Base-by-base conservation (phyloP, 2,888 invertebrate genomes). In the Cybosia mesomella region DNA sequence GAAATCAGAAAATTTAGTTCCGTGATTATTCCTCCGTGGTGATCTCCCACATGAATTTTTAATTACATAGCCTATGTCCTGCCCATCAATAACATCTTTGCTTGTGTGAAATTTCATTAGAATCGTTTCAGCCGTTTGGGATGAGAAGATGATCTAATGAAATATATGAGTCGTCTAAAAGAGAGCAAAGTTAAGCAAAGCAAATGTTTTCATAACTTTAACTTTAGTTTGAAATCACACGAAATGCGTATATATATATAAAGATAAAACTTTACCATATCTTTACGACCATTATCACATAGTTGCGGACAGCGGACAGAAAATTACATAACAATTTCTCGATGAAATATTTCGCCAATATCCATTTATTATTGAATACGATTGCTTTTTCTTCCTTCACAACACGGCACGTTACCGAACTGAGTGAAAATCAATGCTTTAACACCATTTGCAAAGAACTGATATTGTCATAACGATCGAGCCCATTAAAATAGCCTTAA, bases 401-500 rank as follows among this genome's bases (percentile, higher is more conserved):
- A 67, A 64, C 34, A 58, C 62, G 58, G 24, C 24, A 43, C 21
- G 36, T 63, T 10, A n/a, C 36, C 54, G 62, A 65, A 77, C 73
- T 79, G 70, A 72, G 66, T 54, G 71, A 71, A 72, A 81, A 75
- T 80, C 72, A 74, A 64, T 65, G 59, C 62, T 43, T 57, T 65
- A 74, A 72, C 66, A 58, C 60, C 64, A 64, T 43, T 69, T 73
- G 68, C 74, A 71, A 74, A 73, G 73, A 68, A 63, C 70, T 66
- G 77, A 81, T 80, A 75, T 75, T 70, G 70, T 74, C 73, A 73
- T 80, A 81, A 81, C 73, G 82, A 71, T 73, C 72, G 68, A 59
- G 64, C 73, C 77, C 80, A 73, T 82, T 81, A 80, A 82, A 82
- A 82, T 78, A 72, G 78, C 71, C 72, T 65, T 66, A 63, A 66